Evolutionary conservation across 2,888 invertebrate genomes (phyloP), one percentile per base, ranked within the genome.

Genomic region (Drosophila subquinaria): DNA sequence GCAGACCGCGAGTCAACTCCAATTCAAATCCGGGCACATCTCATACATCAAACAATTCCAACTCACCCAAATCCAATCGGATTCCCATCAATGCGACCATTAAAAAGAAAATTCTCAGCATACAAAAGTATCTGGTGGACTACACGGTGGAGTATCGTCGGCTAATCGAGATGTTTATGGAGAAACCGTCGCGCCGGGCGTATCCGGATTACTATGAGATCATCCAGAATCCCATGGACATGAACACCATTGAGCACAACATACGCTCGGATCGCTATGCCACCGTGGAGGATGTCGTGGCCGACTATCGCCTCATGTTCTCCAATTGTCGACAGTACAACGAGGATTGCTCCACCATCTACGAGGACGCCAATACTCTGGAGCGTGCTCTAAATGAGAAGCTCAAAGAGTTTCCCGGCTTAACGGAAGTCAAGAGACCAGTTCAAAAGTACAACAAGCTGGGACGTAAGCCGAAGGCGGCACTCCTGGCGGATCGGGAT

Each of bases 161-260:
- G 82, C 97, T 98, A 0, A 97, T 98, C 94, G 93, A 97, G 64
- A 95, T 97, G 83, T 99, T 99, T 91, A 97, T 99, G 97, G 98
- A 98, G 92, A 97, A 98, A 90, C 99, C 99, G 0, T 98, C 98
- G 33, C 97, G 97, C 92, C 98, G 98, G 91, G 94, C 97, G 36
- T 99, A 99, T 91, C 98, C 98, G 0, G 98, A 98, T 92, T 99
- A 99, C 92, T 99, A 98, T 92, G 96, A 97, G 92, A 96, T 99
- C 1, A 99, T 99, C 74, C 95, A 96, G 35, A 96, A 96, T 85
- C 99, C 99, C 0, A 98, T 99, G 61, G 99, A 99, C 92, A 97
- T 99, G 96, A 94, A 97, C 63, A 97, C 97, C 61, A 98, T 99
- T 87, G 98, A 98, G 91, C 94, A 95, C 64, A 98, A 98, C 93